phyloP scores from a whole-genome alignment of 2,888 invertebrate species.

The Monopis laevigella region DNA sequence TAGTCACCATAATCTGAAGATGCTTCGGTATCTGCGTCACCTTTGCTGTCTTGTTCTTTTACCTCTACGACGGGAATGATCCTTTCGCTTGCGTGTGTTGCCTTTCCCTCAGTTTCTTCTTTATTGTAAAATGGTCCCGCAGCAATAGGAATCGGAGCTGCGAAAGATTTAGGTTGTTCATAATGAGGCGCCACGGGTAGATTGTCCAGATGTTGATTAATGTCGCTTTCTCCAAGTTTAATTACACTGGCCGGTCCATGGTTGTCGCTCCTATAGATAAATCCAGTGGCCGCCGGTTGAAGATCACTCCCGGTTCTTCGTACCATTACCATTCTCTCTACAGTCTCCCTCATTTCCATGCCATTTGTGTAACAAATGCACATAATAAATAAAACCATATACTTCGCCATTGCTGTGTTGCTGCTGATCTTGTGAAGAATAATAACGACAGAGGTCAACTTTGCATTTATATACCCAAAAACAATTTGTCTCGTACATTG shows the following conservation, averaged over 20 bases:
- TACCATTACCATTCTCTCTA: slow-evolving; percentile 63
- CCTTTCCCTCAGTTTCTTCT: slow-evolving; percentile 36
- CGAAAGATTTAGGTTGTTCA: slow-evolving; percentile 39
- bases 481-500: slow-evolving; percentile 48
- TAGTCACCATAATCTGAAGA: slow-evolving; percentile 39
- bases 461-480: slow-evolving; percentile 53
- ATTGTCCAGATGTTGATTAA: slow-evolving; percentile 41
- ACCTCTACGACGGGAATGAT: slow-evolving; percentile 50
- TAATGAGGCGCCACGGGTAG: slow-evolving; percentile 39
- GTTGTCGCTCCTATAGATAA: slow-evolving; percentile 59
- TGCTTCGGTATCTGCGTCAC: slow-evolving; percentile 38
- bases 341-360: slow-evolving; percentile 57
- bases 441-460: slow-evolving; percentile 51
- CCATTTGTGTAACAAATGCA: slow-evolving; percentile 24
- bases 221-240: slow-evolving; percentile 51
- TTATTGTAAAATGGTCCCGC: slow-evolving; percentile 36
- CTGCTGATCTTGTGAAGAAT: too few relatives aligned
- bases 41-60: slow-evolving; percentile 33
- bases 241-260: slow-evolving; percentile 55
- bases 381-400: slow-evolving; percentile 15
- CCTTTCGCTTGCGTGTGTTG: slow-evolving; percentile 31
- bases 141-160: slow-evolving; percentile 34
- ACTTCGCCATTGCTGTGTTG: slow-evolving; percentile 42
- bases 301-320: slow-evolving; percentile 67
- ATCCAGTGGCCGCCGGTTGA: slow-evolving; percentile 68